Base-by-base conservation (phyloP, 2,797 vertebrate species). In the Pangasius macronema region DNA sequence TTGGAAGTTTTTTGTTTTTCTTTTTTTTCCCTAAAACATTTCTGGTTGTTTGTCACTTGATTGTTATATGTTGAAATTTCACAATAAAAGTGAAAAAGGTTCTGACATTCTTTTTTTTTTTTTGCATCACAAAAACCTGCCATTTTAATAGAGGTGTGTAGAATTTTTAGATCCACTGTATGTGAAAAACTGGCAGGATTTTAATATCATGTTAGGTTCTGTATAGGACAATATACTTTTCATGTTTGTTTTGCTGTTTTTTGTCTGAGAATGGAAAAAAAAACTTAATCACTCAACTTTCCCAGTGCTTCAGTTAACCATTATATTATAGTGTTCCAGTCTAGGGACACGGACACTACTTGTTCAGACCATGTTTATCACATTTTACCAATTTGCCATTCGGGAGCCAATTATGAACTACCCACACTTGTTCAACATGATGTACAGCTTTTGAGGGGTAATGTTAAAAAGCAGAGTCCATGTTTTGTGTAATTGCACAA, bases 251-350 rank as follows among this genome's bases (percentile, higher is more conserved):
- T 72, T 9, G 3, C 2, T 22, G 11, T 75, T 70, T 24, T 22
- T 36, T 63, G 11, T n/a, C 36, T n/a, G 3, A n/a, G 22, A n/a
- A 24, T 16, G 7, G 46, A 46, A 63, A n/a, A 20, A 20, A 30
- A n/a, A 82, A 0, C 13, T n/a, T 81, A 77, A 77, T 42, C 16
- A 27, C 20, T 63, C 5, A 42, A 81, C 57, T n/a, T 61, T 61
- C 6, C 36, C 55, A n/a, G 8, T 79, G 16, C 3, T 79, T 57
- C 30, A 79, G 77, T 80, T 80, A 59, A 39, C 30, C 10, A 80
- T 57, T 80, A 59, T 61, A 27, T 27, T 61, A 16, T 42, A 61
- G 79, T 82, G 79, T 42, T 82, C 27, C 59, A 46, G 24, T 82
- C 57, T 61, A n/a, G 57, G 79, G 79, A n/a, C 46, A 49, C 8